These are phyloP conservation scores for Ceratina australensis DNA, from an alignment of 1,140 invertebrate species.

Conservation along the genomic window DNA sequence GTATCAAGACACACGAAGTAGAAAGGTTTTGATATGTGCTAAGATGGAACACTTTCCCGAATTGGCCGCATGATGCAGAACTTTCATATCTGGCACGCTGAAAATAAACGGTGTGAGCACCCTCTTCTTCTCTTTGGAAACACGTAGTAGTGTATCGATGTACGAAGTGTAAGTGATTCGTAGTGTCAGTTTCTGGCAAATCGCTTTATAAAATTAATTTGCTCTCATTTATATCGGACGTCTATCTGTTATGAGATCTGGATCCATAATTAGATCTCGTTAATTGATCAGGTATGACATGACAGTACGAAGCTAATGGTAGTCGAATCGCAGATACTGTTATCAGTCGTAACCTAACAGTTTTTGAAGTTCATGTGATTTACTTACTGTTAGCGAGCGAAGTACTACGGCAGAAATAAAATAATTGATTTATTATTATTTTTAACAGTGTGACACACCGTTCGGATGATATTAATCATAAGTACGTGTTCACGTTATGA, in stretches of 20 bases:
- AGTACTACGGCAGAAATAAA: background rate
- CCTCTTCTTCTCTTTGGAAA: no score
- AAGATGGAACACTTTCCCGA: no score
- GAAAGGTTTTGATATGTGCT: no score
- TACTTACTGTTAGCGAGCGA: background rate
- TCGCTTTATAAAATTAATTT: background rate
- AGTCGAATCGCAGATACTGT: slow-evolving; percentile 27
- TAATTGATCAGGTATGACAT: slow-evolving; percentile 5
- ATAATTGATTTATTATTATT: background rate
- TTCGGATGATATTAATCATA: slow-evolving; percentile 1
- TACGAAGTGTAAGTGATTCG: slow-evolving; percentile 6
- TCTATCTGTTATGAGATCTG: background rate
- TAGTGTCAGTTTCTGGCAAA: slow-evolving; percentile 25
- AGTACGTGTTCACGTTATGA: slow-evolving; percentile 49
- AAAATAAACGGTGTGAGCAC: no score
- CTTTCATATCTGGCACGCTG: no score
- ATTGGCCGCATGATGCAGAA: no score
- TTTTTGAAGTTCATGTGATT: background rate
- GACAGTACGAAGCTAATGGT: background rate
- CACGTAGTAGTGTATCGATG: no score
- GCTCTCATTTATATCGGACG: background rate
- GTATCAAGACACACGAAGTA: no score
- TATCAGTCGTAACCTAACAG: slow-evolving; percentile 23
- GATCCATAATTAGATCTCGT: background rate
- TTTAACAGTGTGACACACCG: background rate